These are phyloP conservation scores for Drosophila koepferae DNA, from an alignment of 2,888 invertebrate genomes.

Conservation along the genomic window DNA sequence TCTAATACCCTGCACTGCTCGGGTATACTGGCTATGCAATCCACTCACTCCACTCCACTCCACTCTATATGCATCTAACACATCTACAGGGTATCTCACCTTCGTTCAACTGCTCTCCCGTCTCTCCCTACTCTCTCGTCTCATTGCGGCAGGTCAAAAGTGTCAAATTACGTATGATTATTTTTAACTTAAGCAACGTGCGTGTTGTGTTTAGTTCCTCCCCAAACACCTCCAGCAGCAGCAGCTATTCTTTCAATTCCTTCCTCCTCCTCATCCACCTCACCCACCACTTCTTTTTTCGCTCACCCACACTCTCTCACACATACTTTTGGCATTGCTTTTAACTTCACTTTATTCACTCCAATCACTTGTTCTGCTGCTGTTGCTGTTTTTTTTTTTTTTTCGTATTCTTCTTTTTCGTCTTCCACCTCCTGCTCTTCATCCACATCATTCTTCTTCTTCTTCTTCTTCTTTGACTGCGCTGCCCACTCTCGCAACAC, in stretches of 20 bases:
- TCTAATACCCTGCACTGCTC: neutral
- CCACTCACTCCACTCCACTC: neutral
- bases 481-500: conserved; percentile 7
- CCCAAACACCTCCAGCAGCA: neutral
- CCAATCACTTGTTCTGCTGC: conserved; percentile 17
- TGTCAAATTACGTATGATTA: conserved; percentile 74
- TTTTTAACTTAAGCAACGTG: conserved; percentile 49
- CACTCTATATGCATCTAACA: neutral
- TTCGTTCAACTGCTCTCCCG: neutral
- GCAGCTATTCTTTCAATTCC: neutral
- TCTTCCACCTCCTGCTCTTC: neutral
- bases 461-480: neutral
- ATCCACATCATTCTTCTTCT: neutral
- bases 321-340: conserved; percentile 10
- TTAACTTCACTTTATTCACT: conserved; percentile 16
- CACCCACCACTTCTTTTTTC: neutral
- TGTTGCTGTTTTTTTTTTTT: conserved; percentile 1
- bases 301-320: neutral
- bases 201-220: conserved; percentile 16
- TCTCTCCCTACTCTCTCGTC: conserved; percentile 4
- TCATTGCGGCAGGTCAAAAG: conserved; percentile 74
- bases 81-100: neutral
- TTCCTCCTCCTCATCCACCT: neutral
- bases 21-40: neutral
- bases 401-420: neutral